Percentiles rank a stretch among this genome's conserved stretches.
Evolutionary conservation across 2,797 vertebrate species (phyloP).

Genomic region (Galagoides demidoff): DNA sequence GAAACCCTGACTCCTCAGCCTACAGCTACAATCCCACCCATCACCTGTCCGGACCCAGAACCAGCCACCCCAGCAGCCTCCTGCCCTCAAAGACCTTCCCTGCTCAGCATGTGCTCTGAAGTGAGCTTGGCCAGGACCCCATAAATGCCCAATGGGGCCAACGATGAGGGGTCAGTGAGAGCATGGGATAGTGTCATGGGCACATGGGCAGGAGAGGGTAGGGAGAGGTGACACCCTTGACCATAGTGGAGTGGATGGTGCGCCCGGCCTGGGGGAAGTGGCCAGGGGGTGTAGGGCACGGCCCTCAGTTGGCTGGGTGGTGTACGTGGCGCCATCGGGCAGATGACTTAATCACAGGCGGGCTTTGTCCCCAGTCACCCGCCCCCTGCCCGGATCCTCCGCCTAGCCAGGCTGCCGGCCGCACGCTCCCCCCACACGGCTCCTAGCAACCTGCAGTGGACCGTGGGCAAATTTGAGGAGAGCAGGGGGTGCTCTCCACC

Average conservation of each 20-base stretch:
- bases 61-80: not conserved
- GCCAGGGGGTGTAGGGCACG: rapidly evolving
- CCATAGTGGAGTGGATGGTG: rapidly evolving
- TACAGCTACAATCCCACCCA: rapidly evolving
- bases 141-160: rapidly evolving
- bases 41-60: not conserved
- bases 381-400: conserved; percentile 42
- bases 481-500: not conserved
- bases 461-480: conserved; percentile 44
- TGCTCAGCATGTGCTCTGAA: not conserved
- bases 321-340: not conserved
- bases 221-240: not conserved
- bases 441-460: conserved; percentile 77
- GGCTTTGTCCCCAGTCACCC: conserved; percentile 68
- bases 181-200: no score
- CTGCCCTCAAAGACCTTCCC: not conserved
- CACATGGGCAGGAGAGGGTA: no score
- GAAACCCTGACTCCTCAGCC: conserved; percentile 57
- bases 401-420: not conserved
- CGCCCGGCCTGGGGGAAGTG: not conserved
- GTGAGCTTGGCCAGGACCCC: rapidly evolving
- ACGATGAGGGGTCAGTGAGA: rapidly evolving
- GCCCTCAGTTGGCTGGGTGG: not conserved
- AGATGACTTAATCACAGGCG: conserved; percentile 78
- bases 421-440: not conserved